phyloP scores from a whole-genome alignment of 2,113 vertebrate genomes.

The Sakesphorus luctuosus region DNA sequence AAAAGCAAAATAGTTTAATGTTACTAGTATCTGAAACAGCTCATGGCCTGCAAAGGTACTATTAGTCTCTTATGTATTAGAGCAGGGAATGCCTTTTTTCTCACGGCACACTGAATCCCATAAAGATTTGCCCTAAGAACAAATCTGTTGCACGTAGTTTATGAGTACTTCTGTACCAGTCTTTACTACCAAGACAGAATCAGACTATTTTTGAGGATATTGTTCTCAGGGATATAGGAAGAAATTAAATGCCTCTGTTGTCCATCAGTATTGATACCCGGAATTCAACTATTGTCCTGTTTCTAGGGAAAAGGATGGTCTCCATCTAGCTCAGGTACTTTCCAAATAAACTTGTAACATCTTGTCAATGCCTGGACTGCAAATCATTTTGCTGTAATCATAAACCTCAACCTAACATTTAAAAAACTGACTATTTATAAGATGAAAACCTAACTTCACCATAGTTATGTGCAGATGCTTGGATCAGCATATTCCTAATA shows the following conservation, averaged over 20 bases:
- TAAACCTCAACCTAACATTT: background rate
- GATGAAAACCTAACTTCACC: background rate
- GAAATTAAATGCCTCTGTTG: background rate
- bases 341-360: background rate
- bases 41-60: background rate
- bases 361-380: accelerated
- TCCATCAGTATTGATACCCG: background rate
- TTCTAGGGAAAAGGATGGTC: background rate
- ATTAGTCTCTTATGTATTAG: background rate
- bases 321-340: background rate
- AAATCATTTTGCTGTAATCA: background rate
- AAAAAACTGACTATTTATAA: background rate
- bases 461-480: background rate
- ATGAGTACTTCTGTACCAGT: background rate
- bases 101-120: background rate
- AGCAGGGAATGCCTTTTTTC: background rate
- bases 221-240: background rate
- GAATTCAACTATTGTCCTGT: background rate
- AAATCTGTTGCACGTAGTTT: background rate
- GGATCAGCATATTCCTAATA: background rate
- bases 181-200: background rate
- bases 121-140: background rate
- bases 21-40: background rate
- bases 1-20: background rate
- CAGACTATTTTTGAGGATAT: background rate